Conservation (phyloP, 2,797 vertebrate species). For the Steatocranus sp. region DNA sequence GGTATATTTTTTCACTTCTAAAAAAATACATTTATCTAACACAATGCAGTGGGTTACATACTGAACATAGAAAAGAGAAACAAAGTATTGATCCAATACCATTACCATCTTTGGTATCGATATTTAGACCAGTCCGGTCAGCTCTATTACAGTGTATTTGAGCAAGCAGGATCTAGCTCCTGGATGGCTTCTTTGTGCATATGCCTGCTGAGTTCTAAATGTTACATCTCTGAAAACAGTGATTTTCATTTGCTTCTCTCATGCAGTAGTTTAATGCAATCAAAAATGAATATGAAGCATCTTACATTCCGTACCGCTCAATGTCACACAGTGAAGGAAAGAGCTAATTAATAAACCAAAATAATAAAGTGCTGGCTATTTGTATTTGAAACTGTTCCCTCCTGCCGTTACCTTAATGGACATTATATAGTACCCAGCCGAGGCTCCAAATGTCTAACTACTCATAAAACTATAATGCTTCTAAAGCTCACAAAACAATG, state of each 20-base stretch:
- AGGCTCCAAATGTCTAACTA: neutral
- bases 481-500: neutral
- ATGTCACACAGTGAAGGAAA: neutral
- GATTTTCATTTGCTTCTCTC: neutral
- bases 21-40: neutral
- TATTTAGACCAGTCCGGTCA: neutral
- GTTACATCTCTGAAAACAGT: neutral
- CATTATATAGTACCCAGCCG: neutral
- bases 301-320: neutral
- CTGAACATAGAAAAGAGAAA: neutral
- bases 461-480: neutral
- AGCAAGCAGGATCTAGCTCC: neutral
- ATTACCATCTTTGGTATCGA: neutral
- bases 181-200: neutral
- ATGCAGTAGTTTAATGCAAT: neutral
- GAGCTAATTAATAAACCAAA: fast-evolving
- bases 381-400: neutral
- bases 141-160: neutral
- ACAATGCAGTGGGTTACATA: neutral
- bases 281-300: neutral
- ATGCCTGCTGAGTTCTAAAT: neutral
- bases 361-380: neutral
- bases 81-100: neutral
- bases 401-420: neutral
- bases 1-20: neutral